Evolutionary conservation across 2,888 invertebrate genomes (phyloP).

Genomic region (Spodoptera picta): DNA sequence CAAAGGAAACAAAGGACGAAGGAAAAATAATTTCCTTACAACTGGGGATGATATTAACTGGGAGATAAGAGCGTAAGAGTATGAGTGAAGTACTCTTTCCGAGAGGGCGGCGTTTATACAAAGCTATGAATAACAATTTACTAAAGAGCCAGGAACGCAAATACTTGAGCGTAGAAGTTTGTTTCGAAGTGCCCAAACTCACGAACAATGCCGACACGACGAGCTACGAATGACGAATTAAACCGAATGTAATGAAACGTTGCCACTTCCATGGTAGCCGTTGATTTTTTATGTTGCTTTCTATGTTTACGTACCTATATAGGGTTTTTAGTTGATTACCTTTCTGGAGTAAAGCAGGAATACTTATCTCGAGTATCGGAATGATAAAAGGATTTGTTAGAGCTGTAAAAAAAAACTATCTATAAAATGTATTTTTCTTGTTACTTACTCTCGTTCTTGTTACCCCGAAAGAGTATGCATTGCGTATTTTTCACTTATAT

Average conservation of each 20-base stretch:
- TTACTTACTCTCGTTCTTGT: no score
- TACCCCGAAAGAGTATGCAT: no score
- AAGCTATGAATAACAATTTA: conserved; percentile 88
- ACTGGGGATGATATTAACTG: conserved; percentile 80
- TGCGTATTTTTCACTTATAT: no score
- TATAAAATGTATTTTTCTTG: background rate
- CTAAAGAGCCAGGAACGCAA: conserved; percentile 85
- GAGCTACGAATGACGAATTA: conserved; percentile 74
- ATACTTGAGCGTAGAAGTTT: conserved; percentile 86
- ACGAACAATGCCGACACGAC: conserved; percentile 81
- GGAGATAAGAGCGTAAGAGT: conserved; percentile 73
- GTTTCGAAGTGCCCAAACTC: conserved; percentile 86
- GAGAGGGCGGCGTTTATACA: conserved; percentile 81
- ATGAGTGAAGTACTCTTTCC: conserved; percentile 85
- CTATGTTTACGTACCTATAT: conserved; percentile 5
- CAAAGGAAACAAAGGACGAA: conserved; percentile 66
- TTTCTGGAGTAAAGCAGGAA: background rate
- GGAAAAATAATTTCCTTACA: conserved; percentile 77
- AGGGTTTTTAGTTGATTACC: conserved; percentile 1
- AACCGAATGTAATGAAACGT: conserved; percentile 60
- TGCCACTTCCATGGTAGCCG: conserved; percentile 37
- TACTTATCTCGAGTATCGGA: background rate
- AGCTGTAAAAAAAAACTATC: background rate
- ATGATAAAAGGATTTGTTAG: background rate
- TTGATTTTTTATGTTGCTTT: conserved; percentile 20